Conservation (phyloP, 1,140 invertebrate genomes). For the Drosophila cardini region DNA sequence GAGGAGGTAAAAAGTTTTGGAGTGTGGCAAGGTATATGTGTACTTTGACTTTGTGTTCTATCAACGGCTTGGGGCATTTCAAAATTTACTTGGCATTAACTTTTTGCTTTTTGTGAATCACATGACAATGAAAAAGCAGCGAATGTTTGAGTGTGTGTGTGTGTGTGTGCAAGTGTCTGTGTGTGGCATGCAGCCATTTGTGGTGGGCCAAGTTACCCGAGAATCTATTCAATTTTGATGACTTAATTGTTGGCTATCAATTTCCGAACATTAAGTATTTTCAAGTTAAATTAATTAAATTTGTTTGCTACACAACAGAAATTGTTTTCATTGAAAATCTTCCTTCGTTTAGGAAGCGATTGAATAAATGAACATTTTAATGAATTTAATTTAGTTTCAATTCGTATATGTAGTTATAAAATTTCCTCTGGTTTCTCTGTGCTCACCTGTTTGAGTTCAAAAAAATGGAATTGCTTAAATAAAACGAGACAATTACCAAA, state of each 20-base stretch:
- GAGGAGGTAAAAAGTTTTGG: neutral
- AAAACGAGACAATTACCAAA: too few species aligned
- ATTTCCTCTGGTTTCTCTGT: too few species aligned
- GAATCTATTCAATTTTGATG: neutral
- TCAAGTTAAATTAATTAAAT: neutral
- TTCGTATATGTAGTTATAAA: too few species aligned
- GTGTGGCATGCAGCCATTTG: conserved; percentile 13
- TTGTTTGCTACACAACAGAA: neutral
- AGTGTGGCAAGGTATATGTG: neutral
- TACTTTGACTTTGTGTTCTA: conserved; percentile 20
- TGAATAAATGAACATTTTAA: too few species aligned
- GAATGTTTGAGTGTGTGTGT: neutral
- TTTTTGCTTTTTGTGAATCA: conserved; percentile 25
- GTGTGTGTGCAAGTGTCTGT: neutral
- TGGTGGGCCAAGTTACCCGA: neutral
- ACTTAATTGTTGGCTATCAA: neutral
- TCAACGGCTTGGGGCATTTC: conserved; percentile 28
- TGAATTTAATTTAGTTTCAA: too few species aligned
- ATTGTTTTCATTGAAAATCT: neutral
- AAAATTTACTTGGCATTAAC: conserved; percentile 39
- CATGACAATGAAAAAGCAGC: conserved; percentile 2
- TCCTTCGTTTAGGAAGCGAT: too few species aligned
- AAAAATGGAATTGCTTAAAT: too few species aligned
- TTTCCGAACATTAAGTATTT: neutral
- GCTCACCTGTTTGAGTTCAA: too few species aligned